Conservation (phyloP, 2,888 invertebrate species). For the Choreutis nemorana region DNA sequence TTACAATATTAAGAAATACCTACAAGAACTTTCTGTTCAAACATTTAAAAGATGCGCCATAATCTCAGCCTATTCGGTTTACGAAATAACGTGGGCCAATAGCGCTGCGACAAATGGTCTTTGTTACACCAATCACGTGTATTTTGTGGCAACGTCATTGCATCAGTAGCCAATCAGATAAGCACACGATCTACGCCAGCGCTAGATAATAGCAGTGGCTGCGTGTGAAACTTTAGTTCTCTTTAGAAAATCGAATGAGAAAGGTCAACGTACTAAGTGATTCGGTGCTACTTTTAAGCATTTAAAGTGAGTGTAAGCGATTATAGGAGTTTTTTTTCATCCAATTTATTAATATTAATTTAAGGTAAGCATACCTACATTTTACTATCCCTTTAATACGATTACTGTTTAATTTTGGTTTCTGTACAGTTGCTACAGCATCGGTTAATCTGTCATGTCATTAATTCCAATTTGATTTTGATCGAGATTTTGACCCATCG, state of each 20-base stretch:
- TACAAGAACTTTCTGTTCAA: no score
- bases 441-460: no score
- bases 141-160: conserved; percentile 46
- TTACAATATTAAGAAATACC: neutral
- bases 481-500: no score
- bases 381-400: neutral
- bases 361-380: neutral
- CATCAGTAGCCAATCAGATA: conserved; percentile 52
- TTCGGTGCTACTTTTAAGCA: conserved; percentile 29
- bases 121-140: conserved; percentile 46
- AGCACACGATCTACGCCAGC: conserved; percentile 69
- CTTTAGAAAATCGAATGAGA: conserved; percentile 44
- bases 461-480: no score
- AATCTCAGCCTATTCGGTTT: conserved; percentile 22
- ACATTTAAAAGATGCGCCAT: conserved; percentile 39
- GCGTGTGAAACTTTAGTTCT: conserved; percentile 55
- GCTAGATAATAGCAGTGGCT: conserved; percentile 60
- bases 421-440: no score
- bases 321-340: conserved; percentile 9
- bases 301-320: conserved; percentile 36
- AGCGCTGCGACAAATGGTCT: conserved; percentile 62
- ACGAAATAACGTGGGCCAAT: conserved; percentile 76
- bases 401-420: no score
- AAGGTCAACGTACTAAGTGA: conserved; percentile 24
- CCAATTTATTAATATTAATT: neutral